Base-by-base conservation (phyloP, 2,888 invertebrate genomes). In the Dryocosmus kuriphilus region DNA sequence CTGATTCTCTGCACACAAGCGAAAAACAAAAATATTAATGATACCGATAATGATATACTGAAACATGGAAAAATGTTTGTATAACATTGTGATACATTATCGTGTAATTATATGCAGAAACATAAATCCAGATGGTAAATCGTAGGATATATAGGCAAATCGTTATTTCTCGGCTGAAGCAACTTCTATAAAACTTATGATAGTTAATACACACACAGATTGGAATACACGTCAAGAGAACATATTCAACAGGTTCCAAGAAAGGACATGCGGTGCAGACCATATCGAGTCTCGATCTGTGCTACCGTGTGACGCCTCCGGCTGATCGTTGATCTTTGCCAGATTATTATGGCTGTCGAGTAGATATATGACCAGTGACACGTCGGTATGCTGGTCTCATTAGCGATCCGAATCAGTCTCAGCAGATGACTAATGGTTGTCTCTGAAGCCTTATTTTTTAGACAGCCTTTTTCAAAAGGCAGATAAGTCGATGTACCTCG, bases 301-400 rank as follows among this genome's bases (percentile, higher is more conserved):
- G 83, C 86, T 86, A 86, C 86, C 83, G 86, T 86, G 81, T 81
- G 80, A 86, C 86, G 75, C 61, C 73, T 67, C 60, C 61, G 71
- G 82, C 83, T 83, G 85, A 85, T 86, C 86, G 81, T 81, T 83
- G 83, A 86, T 86, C 85, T 84, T 85, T 81, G 81, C 74, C 82
- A 82, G 84, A 85, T 86, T 86, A 86, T 86, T 86, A 86, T 86
- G 86, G 84, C 80, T 83, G 86, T 86, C 85, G 84, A 86, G 83
- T 79, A 84, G 35, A 51, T 76, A 65, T 41, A 67, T 67, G 60
- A 85, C 85, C 78, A 82, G 81, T 79, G 79, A 80, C 82, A 84
- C 81, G 80, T 79, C 82, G 85, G 86, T 86, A 86, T 86, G 86
- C 81, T 82, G 80, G 85, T 76, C 85, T 86, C 85, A 85, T 86